Evolutionary conservation across 2,888 invertebrate genomes (phyloP).

Genomic region (Creontiades dilutus): DNA sequence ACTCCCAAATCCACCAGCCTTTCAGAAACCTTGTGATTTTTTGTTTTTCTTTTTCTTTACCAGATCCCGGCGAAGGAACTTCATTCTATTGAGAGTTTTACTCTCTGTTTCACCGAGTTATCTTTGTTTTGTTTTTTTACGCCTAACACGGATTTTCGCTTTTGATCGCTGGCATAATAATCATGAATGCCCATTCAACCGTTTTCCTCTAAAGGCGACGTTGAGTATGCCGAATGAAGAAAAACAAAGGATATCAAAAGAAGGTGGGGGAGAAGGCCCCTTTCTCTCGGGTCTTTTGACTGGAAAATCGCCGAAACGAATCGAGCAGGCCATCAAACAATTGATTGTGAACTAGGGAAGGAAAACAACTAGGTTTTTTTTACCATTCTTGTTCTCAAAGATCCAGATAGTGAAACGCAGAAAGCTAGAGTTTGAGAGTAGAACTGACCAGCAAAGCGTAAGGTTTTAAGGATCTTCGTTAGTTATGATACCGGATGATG

Average conservation of each 20-base stretch:
- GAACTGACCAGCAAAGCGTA: slow-evolving; percentile 5
- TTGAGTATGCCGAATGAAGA: background rate
- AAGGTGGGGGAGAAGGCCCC: background rate
- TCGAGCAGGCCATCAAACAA: slow-evolving; percentile 51
- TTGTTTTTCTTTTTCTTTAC: too few species aligned
- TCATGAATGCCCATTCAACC: background rate
- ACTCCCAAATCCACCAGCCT: too few species aligned
- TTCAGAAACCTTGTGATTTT: too few species aligned
- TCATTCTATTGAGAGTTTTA: too few species aligned
- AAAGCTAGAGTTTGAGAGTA: background rate
- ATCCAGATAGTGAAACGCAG: background rate
- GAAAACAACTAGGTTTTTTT: slow-evolving; percentile 38
- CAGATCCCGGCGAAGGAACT: too few species aligned
- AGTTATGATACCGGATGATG: too few species aligned
- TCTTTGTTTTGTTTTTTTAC: too few species aligned
- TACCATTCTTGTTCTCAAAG: background rate
- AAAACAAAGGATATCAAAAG: slow-evolving; percentile 10
- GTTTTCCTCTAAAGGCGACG: background rate
- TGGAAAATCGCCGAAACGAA: slow-evolving; percentile 56
- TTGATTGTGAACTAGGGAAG: slow-evolving; percentile 58
- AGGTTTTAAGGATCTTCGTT: background rate
- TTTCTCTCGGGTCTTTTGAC: slow-evolving; percentile 39
- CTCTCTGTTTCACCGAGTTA: too few species aligned
- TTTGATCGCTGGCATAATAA: background rate
- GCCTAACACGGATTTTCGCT: background rate